A percentile compares a stretch with the other conserved stretches of the same genome.
These are phyloP conservation scores for Noctilio leporinus DNA, from an alignment of 2,113 vertebrate species.

Conservation along the genomic window DNA sequence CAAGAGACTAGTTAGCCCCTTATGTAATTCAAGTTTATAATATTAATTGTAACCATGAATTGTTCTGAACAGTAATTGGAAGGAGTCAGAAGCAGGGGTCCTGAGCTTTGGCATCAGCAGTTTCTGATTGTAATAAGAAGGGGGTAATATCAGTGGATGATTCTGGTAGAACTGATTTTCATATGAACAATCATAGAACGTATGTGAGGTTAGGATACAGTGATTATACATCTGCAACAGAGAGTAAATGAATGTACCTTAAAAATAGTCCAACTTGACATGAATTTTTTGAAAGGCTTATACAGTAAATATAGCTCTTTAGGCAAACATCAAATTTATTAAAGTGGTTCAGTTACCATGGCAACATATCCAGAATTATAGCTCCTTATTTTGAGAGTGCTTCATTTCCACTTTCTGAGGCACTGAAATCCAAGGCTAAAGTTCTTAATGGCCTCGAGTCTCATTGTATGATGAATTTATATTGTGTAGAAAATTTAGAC, in stretches of 20 bases:
- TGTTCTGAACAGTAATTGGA: neutral
- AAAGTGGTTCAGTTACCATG: constrained; percentile 62
- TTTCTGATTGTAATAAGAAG: neutral
- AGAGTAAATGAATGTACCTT: constrained; percentile 36
- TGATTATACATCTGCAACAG: neutral
- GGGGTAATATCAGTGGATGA: neutral
- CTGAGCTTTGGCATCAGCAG: neutral
- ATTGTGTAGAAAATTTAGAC: constrained; percentile 27
- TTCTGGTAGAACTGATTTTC: neutral
- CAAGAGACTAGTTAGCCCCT: neutral
- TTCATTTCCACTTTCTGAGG: constrained; percentile 42
- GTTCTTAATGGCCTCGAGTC: constrained; percentile 25
- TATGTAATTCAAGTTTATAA: neutral
- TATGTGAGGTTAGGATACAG: neutral
- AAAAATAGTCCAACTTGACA: constrained; percentile 51
- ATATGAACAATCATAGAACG: neutral
- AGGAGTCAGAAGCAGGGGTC: neutral
- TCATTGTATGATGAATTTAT: constrained; percentile 15
- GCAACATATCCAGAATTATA: constrained; percentile 51
- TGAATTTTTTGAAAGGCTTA: constrained; percentile 56
- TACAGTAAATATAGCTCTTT: constrained; percentile 65
- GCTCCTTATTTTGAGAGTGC: constrained; percentile 49
- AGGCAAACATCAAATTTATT: constrained; percentile 65
- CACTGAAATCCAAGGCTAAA: constrained; percentile 51
- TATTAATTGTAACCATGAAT: neutral